Base-by-base conservation (phyloP, 1,140 invertebrate genomes). In the Acromyrmex echinatior region DNA sequence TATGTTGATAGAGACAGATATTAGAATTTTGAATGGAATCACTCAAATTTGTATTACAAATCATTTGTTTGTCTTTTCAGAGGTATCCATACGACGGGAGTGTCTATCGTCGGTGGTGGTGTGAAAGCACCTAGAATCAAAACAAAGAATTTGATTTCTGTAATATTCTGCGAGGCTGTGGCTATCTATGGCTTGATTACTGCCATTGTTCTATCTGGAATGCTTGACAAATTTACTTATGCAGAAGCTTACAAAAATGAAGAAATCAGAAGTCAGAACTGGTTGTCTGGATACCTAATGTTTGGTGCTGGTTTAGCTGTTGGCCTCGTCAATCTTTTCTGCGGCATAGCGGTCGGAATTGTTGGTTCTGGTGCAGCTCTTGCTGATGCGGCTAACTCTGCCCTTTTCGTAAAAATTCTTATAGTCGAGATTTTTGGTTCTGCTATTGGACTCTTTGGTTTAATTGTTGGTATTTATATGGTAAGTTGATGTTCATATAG, bases 171-270 rank as follows among this genome's bases (percentile, higher is more conserved):
- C 95, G 99, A 99, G 96, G 99, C 99, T 92, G 99, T 99, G 0
- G 99, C 99, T 77, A 99, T 99, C 95, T 99, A 99, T 95, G 99
- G 99, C n/a, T 97, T 99, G 31, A 99, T 99, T 93, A 99, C 99
- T 92, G 99, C 99, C 49, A 99, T 99, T 94, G 98, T 99, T 39
- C 96, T 99, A 58, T 98, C 98, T 74, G 98, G 98, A 89, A 96
- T 97, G 93, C 95, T 99, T 87, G 97, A 97, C 74, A 92, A 96
- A 82, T 97, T 97, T 89, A 94, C 93, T 62, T 89, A 91, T 81
- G 90, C 94, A 14, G 45, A 85, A 10, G 87, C 10, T 7, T 51
- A 91, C 0, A 85, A 91, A 3, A 90, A 82, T 31, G 45, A 58
- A 0, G 86, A 90, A 0, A 63, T 91, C 12, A 96, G 95, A 86